phyloP scores from a whole-genome alignment of 2,797 vertebrate genomes.

The Florisuga fusca region DNA sequence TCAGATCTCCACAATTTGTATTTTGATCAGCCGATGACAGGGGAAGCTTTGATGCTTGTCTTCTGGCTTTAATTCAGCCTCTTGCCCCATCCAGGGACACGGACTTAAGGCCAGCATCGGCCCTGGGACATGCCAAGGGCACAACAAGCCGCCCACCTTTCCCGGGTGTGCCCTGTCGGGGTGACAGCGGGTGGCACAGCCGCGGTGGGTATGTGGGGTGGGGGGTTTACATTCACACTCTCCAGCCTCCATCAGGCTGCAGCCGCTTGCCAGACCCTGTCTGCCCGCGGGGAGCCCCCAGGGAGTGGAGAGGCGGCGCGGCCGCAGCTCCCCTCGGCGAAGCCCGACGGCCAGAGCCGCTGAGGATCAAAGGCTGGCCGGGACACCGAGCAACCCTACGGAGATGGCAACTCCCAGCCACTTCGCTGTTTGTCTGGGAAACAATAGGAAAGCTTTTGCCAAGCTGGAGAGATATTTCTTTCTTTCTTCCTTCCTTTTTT shows the following conservation, averaged over 20 bases:
- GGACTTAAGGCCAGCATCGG: not conserved
- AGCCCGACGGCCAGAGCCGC: not conserved
- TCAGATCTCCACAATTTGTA: not conserved
- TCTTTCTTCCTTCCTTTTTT: not conserved
- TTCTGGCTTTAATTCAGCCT: not conserved
- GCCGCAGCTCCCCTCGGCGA: not conserved
- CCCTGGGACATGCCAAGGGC: not conserved
- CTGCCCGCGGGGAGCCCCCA: not conserved
- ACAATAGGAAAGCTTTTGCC: slow-evolving; percentile 54
- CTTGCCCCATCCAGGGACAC: not conserved
- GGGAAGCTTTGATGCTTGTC: not conserved
- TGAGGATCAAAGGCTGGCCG: not conserved
- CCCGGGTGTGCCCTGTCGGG: not conserved
- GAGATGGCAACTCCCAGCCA: not conserved
- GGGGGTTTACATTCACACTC: not conserved
- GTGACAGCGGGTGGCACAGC: not conserved
- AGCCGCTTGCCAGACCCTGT: not conserved
- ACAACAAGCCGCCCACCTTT: not conserved
- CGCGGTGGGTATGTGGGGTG: not conserved
- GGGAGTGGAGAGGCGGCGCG: not conserved
- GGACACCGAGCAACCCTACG: not conserved
- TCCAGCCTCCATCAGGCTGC: not conserved
- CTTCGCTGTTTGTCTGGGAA: slow-evolving; percentile 2
- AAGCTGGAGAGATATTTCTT: not conserved
- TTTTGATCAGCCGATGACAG: not conserved